Evolutionary conservation across 2,113 vertebrate genomes (phyloP).

Genomic region (Serilophus lunatus): DNA sequence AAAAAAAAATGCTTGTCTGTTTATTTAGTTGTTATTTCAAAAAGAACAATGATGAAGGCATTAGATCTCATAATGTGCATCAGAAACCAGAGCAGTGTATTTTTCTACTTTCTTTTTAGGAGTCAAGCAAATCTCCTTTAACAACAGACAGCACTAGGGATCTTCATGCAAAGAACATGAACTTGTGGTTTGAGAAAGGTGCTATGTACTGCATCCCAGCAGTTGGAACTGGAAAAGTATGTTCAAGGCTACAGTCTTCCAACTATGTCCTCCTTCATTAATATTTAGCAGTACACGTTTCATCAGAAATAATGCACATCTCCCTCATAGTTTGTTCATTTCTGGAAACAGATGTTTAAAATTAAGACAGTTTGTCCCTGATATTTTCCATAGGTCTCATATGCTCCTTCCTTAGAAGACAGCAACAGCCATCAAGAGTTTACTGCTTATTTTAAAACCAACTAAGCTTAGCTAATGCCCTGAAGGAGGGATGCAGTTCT

Average conservation of each 20-base stretch:
- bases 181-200: background rate
- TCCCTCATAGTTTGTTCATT: conserved; percentile 3
- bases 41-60: background rate
- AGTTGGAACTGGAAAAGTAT: background rate
- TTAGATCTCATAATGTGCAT: background rate
- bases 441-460: background rate
- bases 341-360: conserved; percentile 60
- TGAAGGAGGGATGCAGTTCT: background rate
- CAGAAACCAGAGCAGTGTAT: background rate
- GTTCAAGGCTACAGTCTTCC: background rate
- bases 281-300: conserved; percentile 42
- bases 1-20: background rate
- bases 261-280: background rate
- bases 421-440: background rate
- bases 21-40: background rate
- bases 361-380: conserved; percentile 35
- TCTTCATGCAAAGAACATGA: background rate
- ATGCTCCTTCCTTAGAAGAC: background rate
- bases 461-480: background rate
- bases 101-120: background rate
- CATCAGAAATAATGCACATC: conserved; percentile 6
- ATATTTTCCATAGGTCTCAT: background rate
- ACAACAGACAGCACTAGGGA: background rate
- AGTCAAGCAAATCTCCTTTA: background rate
- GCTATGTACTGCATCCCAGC: background rate